Evolutionary conservation across 2,797 vertebrate species (phyloP).

Genomic region (Mallotus villosus): DNA sequence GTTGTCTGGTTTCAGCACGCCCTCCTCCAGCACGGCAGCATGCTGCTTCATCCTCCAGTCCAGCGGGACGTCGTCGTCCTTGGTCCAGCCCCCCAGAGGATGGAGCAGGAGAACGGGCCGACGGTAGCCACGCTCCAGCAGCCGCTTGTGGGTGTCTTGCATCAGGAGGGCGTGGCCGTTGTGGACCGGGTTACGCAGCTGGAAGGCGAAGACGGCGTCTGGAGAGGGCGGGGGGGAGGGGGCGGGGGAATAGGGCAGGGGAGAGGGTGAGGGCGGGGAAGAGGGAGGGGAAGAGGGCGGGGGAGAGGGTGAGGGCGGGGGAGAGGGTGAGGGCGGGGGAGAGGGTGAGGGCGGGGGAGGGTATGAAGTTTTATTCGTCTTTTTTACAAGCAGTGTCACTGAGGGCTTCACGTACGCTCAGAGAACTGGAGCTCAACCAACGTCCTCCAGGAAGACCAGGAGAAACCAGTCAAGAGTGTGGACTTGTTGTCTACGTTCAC

Average conservation of each 20-base stretch:
- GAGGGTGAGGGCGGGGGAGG: neutral
- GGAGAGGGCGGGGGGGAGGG: neutral
- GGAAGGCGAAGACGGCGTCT: conserved; percentile 89
- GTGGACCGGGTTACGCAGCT: conserved; percentile 86
- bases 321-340: neutral
- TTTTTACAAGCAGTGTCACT: no score
- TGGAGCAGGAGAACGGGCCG: conserved; percentile 87
- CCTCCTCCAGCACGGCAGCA: conserved; percentile 91
- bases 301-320: neutral
- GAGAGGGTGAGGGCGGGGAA: no score
- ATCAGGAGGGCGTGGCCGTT: conserved; percentile 85
- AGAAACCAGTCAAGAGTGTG: no score
- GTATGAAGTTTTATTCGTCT: no score
- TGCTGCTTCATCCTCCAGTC: conserved; percentile 96
- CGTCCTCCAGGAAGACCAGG: no score
- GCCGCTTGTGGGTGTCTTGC: conserved; percentile 81
- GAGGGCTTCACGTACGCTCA: no score
- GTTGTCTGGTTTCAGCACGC: conserved; percentile 83
- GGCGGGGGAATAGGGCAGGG: neutral
- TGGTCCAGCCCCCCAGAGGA: conserved; percentile 96
- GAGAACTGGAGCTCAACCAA: no score
- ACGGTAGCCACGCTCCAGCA: conserved; percentile 77
- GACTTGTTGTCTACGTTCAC: neutral
- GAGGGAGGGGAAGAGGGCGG: no score
- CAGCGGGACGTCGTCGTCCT: conserved; percentile 94